Evolutionary conservation across 2,113 vertebrate genomes (phyloP), one percentile per base, ranked within the genome.

Genomic region (Oreochromis aureus): DNA sequence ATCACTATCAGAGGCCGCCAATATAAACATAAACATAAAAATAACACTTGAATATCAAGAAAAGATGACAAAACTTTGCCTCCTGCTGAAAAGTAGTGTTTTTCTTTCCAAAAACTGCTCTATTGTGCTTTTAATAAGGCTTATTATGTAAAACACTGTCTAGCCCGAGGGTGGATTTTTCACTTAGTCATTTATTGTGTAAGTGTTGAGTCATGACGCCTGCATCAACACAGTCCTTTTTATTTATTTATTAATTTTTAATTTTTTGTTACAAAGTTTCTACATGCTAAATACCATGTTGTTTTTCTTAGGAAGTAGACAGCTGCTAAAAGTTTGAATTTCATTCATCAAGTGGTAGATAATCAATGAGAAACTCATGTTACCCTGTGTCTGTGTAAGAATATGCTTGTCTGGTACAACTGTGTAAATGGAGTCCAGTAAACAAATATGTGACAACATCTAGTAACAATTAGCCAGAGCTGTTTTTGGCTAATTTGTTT

Each of bases 251-350:
- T n/a, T 2, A 0, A 18, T 19, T 6, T 3, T 54, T 8, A 5
- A 2, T 30, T 69, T 36, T 63, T 10, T 66, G 41, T 73, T 73
- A 30, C 69, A 18, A 48, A 48, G 44, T 78, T 51, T 78, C 27
- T 78, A 51, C 24, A 51, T 1, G 44, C 27, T 78, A 51, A 78
- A 78, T 51, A 78, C 10, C 44, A 24, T 10, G 54, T 8, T 10
- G 10, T 12, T 24, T 56, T 56, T 24, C 11, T 56, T 24, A 56
- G 54, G 54, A 56, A 12, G 6, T 24, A n/a, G 5, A 13, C 54
- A 78, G 27, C 44, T 51, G 71, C 24, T 78, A 30, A 78, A 78
- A 32, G 24, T 78, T 78, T 51, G 46, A 78, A 78, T 78, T 78
- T 51, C 16, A 51, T 51, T 78, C 16, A 76, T 51, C 71, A 19